Evolutionary conservation across 2,888 invertebrate genomes (phyloP).

Genomic region (Meganola albula): DNA sequence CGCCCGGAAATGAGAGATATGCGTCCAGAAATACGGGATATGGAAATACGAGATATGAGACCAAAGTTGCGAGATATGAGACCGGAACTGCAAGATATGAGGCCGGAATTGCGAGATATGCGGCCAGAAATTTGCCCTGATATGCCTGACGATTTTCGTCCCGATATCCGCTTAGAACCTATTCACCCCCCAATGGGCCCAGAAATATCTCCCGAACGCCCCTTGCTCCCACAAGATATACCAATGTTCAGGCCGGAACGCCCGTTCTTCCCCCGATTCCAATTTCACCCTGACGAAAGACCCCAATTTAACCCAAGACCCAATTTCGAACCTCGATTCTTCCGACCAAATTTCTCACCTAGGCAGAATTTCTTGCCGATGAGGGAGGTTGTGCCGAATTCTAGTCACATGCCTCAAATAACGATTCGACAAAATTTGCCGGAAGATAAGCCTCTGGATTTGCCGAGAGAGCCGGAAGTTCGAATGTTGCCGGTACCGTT

Average conservation of each 20-base stretch:
- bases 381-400: slow-evolving; percentile 44
- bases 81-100: slow-evolving; percentile 11
- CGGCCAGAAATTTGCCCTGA: slow-evolving; percentile 22
- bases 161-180: slow-evolving; percentile 15
- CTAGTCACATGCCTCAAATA: slow-evolving; percentile 51
- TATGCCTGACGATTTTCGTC: slow-evolving; percentile 16
- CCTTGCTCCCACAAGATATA: slow-evolving; percentile 31
- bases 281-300: slow-evolving; percentile 38
- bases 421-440: slow-evolving; percentile 48
- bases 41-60: slow-evolving; percentile 14
- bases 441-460: slow-evolving; percentile 21
- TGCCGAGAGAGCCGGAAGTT: slow-evolving; percentile 50
- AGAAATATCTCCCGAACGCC: slow-evolving; percentile 40
- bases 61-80: slow-evolving; percentile 5
- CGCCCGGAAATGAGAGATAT: slow-evolving; percentile 15
- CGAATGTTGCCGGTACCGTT: slow-evolving; percentile 60
- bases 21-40: slow-evolving; percentile 14
- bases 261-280: slow-evolving; percentile 30
- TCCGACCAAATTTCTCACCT: slow-evolving; percentile 35
- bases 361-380: slow-evolving; percentile 37
- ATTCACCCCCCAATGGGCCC: slow-evolving; percentile 29
- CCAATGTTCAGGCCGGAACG: slow-evolving; percentile 30
- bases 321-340: slow-evolving; percentile 42
- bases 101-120: slow-evolving; percentile 18
- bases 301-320: slow-evolving; percentile 30